These are phyloP conservation scores for Pachycephus smyrnensis DNA, from an alignment of 2,888 invertebrate genomes.

Conservation along the genomic window DNA sequence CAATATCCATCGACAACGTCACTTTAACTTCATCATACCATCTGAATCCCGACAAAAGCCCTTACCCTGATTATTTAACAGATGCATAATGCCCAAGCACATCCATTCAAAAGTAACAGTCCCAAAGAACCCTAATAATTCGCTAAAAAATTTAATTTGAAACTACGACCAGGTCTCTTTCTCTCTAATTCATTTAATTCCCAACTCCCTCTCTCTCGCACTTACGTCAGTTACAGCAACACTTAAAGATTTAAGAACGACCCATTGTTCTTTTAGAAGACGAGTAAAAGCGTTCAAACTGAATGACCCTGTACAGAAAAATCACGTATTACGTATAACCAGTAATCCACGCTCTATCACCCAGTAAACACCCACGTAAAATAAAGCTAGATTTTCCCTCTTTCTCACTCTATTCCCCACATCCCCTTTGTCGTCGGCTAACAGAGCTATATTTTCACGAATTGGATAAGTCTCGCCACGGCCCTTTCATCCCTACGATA, in stretches of 20 bases:
- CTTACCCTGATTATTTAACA: background rate
- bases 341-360: background rate
- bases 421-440: background rate
- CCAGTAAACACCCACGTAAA: background rate
- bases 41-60: background rate
- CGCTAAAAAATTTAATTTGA: background rate
- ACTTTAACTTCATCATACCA: background rate
- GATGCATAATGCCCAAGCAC: background rate
- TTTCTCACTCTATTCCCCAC: background rate
- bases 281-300: background rate
- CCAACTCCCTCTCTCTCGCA: background rate
- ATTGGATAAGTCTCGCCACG: background rate
- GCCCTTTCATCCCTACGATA: background rate
- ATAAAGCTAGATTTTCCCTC: background rate
- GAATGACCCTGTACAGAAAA: conserved; percentile 10
- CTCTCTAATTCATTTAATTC: background rate
- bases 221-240: background rate
- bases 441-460: background rate
- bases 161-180: background rate
- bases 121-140: background rate
- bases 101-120: background rate
- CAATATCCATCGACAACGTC: background rate
- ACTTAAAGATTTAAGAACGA: background rate
- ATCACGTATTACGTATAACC: conserved; percentile 8
- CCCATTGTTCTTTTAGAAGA: background rate